Evolutionary conservation across 2,113 vertebrate species (phyloP).

Genomic region (Bos taurus): DNA sequence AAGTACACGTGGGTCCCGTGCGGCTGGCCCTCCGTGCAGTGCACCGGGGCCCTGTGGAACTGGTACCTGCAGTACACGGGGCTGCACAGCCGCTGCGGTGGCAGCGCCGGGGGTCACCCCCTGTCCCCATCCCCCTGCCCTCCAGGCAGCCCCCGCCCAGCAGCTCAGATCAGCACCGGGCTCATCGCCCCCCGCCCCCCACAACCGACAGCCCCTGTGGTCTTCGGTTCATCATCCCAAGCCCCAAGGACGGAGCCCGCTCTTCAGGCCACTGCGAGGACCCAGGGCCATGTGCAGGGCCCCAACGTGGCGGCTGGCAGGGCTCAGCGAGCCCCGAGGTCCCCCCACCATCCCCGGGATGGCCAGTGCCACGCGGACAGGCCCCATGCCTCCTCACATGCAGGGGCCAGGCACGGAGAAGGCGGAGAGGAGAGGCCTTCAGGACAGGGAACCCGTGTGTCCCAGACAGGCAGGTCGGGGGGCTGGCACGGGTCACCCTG

Average conservation of each 20-base stretch:
- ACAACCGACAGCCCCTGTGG: rapidly evolving
- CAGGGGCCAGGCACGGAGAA: neutral
- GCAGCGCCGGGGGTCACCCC: neutral
- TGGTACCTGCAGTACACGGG: conserved; percentile 89
- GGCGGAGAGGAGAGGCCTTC: neutral
- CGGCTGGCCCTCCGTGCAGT: conserved; percentile 78
- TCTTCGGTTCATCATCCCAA: neutral
- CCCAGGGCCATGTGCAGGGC: neutral
- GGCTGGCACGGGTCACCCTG: neutral
- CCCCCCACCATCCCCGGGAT: neutral
- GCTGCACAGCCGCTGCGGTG: conserved; percentile 77
- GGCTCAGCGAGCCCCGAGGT: neutral
- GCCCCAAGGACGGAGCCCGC: rapidly evolving
- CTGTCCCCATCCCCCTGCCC: neutral
- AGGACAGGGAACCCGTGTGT: neutral
- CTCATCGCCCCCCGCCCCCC: neutral
- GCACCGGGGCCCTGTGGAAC: conserved; percentile 76
- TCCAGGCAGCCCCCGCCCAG: neutral
- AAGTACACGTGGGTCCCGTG: conserved; percentile 82
- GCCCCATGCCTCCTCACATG: neutral
- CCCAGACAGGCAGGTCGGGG: neutral
- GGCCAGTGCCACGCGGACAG: neutral
- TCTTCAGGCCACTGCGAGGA: neutral
- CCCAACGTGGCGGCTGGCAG: neutral
- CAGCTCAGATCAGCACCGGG: neutral